Conservation (phyloP, 2,888 invertebrate genomes). For the Bugula neritina region DNA sequence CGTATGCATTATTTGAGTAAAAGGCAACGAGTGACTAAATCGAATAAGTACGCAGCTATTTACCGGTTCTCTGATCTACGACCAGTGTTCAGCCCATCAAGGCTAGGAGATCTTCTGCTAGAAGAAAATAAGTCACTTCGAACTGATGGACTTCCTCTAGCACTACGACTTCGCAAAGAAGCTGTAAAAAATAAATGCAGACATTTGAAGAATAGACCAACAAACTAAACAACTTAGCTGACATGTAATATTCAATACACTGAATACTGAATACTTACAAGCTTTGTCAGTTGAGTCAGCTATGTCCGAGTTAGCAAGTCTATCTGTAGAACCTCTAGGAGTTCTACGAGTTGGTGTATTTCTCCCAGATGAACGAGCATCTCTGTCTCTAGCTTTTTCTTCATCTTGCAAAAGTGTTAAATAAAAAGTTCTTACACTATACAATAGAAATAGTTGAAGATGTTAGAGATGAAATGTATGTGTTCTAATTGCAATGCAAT, state of each 20-base stretch:
- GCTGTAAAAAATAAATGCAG: neutral
- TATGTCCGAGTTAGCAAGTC: neutral
- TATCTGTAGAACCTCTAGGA: neutral
- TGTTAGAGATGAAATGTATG: too few relatives aligned
- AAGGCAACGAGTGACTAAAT: neutral
- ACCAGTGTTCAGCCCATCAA: neutral
- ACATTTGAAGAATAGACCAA: too few relatives aligned
- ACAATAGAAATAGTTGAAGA: too few relatives aligned
- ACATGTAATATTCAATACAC: too few relatives aligned
- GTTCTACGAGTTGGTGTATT: constrained; percentile 1
- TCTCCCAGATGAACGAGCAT: neutral
- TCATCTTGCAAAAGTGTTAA: too few relatives aligned
- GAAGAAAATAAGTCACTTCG: constrained; percentile 7
- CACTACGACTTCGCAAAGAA: constrained; percentile 7
- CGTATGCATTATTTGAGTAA: too few relatives aligned
- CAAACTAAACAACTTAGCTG: too few relatives aligned
- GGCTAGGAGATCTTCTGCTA: neutral
- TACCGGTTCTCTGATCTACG: neutral
- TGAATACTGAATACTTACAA: neutral
- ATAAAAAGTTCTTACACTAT: too few relatives aligned
- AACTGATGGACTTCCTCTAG: neutral
- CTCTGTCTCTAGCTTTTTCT: neutral
- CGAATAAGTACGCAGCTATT: neutral
- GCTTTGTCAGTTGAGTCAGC: neutral
- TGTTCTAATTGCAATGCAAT: too few relatives aligned